Percentiles rank a stretch among this genome's conserved stretches.
Evolutionary conservation across 2,888 invertebrate species (phyloP).

Genomic region (Pterobdella sp.): DNA sequence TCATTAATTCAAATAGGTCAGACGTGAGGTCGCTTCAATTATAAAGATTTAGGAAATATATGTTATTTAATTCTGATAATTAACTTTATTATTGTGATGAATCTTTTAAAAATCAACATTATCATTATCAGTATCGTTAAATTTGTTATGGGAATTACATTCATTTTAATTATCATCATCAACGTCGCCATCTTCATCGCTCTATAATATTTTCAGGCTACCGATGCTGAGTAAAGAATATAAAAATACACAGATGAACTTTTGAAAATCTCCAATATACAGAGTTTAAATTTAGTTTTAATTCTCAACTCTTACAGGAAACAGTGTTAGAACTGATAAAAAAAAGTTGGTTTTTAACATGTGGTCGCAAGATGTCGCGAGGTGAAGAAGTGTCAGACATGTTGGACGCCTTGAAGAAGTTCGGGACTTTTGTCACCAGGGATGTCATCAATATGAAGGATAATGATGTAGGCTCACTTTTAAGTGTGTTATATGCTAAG

Average conservation of each 20-base stretch:
- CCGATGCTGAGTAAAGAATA: too few relatives aligned
- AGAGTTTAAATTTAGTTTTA: background rate
- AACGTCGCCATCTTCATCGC: background rate
- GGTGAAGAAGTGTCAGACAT: constrained; percentile 73
- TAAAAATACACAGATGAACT: too few relatives aligned
- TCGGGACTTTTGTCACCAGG: constrained; percentile 65
- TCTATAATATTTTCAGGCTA: background rate
- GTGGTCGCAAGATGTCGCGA: constrained; percentile 67
- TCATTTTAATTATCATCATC: too few relatives aligned
- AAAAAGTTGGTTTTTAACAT: constrained; percentile 74
- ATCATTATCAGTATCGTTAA: too few relatives aligned
- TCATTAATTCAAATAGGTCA: too few relatives aligned
- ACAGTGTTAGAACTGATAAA: constrained; percentile 23
- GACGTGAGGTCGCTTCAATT: too few relatives aligned
- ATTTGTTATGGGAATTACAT: too few relatives aligned
- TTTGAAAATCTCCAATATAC: background rate
- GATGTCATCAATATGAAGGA: constrained; percentile 77
- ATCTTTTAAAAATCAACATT: too few relatives aligned
- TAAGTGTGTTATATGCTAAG: background rate
- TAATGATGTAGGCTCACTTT: constrained; percentile 60
- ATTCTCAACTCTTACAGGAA: constrained; percentile 12
- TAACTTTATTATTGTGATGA: too few relatives aligned
- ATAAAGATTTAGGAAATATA: too few relatives aligned
- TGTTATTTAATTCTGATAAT: too few relatives aligned
- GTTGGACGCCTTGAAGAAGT: constrained; percentile 71